Evolutionary conservation across 2,888 invertebrate genomes (phyloP).

Genomic region (Notodonta dromedarius): DNA sequence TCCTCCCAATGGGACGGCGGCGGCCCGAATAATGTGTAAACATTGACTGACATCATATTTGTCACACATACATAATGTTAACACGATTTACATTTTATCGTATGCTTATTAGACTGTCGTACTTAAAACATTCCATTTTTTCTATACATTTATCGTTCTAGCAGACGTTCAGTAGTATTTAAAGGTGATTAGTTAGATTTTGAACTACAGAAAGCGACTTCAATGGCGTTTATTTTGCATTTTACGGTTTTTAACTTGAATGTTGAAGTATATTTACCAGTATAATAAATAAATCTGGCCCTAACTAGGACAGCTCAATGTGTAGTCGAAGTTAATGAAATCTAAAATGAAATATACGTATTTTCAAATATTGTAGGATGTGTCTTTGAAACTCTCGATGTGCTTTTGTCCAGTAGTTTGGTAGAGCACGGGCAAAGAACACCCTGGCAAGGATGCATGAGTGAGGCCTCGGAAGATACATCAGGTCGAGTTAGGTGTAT

Average conservation of each 20-base stretch:
- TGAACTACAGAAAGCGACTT: slow-evolving; percentile 56
- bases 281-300: slow-evolving; percentile 60
- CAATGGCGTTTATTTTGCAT: slow-evolving; percentile 65
- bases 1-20: slow-evolving; percentile 46
- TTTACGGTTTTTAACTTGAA: slow-evolving; percentile 57
- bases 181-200: slow-evolving; percentile 67
- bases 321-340: slow-evolving; percentile 69
- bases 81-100: slow-evolving; percentile 54
- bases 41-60: slow-evolving; percentile 75
- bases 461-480: slow-evolving; percentile 31
- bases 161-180: slow-evolving; percentile 59
- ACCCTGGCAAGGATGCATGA: slow-evolving; percentile 29
- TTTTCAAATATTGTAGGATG: slow-evolving; percentile 77
- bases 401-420: slow-evolving; percentile 80
- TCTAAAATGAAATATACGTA: slow-evolving; percentile 62
- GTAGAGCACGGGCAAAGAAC: slow-evolving; percentile 58
- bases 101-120: slow-evolving; percentile 78
- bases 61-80: slow-evolving; percentile 58
- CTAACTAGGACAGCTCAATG: slow-evolving; percentile 80
- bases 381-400: slow-evolving; percentile 81
- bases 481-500: slow-evolving; percentile 46
- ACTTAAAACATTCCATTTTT: slow-evolving; percentile 82
- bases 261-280: slow-evolving; percentile 57
- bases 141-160: slow-evolving; percentile 68
- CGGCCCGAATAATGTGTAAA: slow-evolving; percentile 58